A percentile compares a stretch with the other conserved stretches of the same genome.
phyloP scores from a whole-genome alignment of 2,888 invertebrate genomes.

The Megalurothrips usitatus region DNA sequence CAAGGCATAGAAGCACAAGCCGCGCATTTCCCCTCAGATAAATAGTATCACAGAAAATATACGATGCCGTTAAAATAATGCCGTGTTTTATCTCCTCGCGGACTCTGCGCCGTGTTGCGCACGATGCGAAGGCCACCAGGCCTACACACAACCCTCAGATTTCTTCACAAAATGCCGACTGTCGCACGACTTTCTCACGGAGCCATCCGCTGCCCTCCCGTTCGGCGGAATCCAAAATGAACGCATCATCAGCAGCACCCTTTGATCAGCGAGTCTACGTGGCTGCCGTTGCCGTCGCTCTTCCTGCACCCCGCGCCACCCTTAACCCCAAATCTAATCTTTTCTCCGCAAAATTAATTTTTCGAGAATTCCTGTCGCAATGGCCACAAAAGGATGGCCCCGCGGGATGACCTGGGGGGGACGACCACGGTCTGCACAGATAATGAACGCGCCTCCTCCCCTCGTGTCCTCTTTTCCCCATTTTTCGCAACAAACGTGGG shows the following conservation, averaged over 20 bases:
- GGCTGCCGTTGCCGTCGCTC: neutral
- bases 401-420: neutral
- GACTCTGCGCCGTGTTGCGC: too few relatives aligned
- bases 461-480: neutral
- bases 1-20: too few relatives aligned
- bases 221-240: too few relatives aligned
- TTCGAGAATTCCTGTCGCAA: neutral
- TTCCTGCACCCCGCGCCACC: neutral
- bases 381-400: conserved; percentile 7
- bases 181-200: too few relatives aligned
- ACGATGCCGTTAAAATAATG: too few relatives aligned
- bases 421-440: neutral
- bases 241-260: neutral
- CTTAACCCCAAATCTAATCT: conserved; percentile 22
- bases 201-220: too few relatives aligned
- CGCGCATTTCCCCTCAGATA: too few relatives aligned
- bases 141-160: too few relatives aligned
- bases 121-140: too few relatives aligned
- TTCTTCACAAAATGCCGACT: too few relatives aligned
- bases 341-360: conserved; percentile 21
- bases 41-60: too few relatives aligned
- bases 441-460: neutral
- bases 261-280: neutral
- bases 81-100: too few relatives aligned
- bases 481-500: conserved; percentile 19